These are phyloP conservation scores for Holcopasites calliopsidis DNA, from an alignment of 1,140 invertebrate species.

Conservation along the genomic window DNA sequence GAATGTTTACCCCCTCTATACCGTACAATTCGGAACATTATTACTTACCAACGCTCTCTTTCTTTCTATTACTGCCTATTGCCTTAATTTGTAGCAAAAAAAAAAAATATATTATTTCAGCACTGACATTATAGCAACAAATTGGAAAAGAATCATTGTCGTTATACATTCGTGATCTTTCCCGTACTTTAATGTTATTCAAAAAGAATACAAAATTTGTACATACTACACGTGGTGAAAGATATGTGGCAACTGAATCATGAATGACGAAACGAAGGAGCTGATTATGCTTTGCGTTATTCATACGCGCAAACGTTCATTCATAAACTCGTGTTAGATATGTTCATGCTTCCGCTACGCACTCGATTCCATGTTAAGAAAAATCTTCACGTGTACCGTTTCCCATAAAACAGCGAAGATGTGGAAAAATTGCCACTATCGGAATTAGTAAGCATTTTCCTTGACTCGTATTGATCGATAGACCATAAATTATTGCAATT, in stretches of 20 bases:
- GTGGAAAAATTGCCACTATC: neutral
- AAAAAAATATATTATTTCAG: too few relatives aligned
- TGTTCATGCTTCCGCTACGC: neutral
- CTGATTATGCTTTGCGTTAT: neutral
- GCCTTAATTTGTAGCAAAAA: too few relatives aligned
- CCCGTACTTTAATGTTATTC: neutral
- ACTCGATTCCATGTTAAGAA: too few relatives aligned
- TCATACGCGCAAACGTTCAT: too few relatives aligned
- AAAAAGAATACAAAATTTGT: neutral
- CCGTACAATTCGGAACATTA: too few relatives aligned
- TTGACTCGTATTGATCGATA: neutral
- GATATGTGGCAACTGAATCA: neutral
- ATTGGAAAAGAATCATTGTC: too few relatives aligned
- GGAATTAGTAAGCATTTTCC: conserved; percentile 3
- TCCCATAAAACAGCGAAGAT: neutral
- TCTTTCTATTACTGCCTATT: too few relatives aligned
- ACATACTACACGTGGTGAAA: neutral
- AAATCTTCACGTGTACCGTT: neutral
- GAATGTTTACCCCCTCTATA: too few relatives aligned
- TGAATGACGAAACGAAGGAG: conserved; percentile 12
- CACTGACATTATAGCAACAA: too few relatives aligned
- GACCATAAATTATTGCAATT: neutral
- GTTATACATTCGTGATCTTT: too few relatives aligned
- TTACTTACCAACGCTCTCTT: too few relatives aligned
- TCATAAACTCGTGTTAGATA: neutral